Percentiles rank a stretch among this genome's conserved stretches.
These are phyloP conservation scores for Micronisus gabar DNA, from an alignment of 2,113 vertebrate species.

Conservation along the genomic window DNA sequence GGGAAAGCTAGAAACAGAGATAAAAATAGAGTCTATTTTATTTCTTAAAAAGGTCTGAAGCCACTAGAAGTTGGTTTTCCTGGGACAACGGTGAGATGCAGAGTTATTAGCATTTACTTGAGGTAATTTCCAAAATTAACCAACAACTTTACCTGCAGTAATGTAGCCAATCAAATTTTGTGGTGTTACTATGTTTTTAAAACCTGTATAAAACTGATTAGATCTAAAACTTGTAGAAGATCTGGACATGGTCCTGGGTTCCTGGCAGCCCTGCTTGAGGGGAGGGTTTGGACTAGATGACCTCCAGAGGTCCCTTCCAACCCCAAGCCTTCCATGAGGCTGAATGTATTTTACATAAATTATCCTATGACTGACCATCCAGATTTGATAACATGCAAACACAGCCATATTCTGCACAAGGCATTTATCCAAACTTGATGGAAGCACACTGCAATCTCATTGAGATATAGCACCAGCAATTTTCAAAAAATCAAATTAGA, in stretches of 20 bases:
- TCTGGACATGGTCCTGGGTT: neutral
- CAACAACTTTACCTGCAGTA: neutral
- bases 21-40: neutral
- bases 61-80: neutral
- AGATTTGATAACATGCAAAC: neutral
- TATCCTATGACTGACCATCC: neutral
- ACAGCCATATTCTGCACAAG: neutral
- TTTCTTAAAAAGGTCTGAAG: neutral
- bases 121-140: neutral
- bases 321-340: neutral
- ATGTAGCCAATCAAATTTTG: neutral
- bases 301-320: neutral
- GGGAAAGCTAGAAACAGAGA: neutral
- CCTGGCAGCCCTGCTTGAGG: neutral
- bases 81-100: rapidly evolving
- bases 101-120: neutral
- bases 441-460: neutral
- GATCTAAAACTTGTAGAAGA: neutral
- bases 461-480: neutral
- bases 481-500: neutral
- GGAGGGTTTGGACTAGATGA: neutral
- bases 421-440: neutral
- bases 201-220: neutral
- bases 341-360: neutral
- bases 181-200: neutral